These are phyloP conservation scores for Apodemus sylvaticus DNA, from an alignment of 2,113 vertebrate species.

Conservation along the genomic window DNA sequence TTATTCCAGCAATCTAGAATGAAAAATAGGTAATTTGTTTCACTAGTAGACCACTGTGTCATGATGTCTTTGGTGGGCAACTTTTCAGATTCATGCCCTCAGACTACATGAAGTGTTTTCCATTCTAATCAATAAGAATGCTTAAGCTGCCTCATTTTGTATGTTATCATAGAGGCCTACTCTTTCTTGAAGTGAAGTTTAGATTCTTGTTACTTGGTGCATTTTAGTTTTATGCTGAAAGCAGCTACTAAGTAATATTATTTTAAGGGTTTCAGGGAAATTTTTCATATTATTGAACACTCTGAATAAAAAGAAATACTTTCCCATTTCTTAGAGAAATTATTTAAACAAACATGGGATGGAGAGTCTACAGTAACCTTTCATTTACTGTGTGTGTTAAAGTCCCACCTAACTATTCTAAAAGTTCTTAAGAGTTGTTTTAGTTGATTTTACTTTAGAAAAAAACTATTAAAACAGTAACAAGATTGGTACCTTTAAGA, in stretches of 20 bases:
- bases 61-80: not conserved
- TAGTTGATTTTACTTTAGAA: not conserved
- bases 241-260: slow-evolving; percentile 11
- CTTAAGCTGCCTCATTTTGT: not conserved
- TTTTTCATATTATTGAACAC: slow-evolving; percentile 1
- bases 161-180: not conserved
- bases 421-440: slow-evolving; percentile 2
- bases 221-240: slow-evolving; percentile 44
- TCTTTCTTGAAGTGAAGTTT: slow-evolving; percentile 9
- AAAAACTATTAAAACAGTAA: not conserved
- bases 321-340: slow-evolving; percentile 49
- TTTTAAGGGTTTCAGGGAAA: slow-evolving; percentile 8
- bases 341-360: not conserved
- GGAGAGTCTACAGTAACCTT: not conserved
- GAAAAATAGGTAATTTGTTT: slow-evolving; percentile 33
- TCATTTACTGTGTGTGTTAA: not conserved
- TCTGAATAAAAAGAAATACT: slow-evolving; percentile 19
- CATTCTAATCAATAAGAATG: not conserved
- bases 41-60: not conserved
- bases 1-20: slow-evolving; percentile 31
- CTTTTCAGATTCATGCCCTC: slow-evolving; percentile 60
- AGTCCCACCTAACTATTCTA: not conserved
- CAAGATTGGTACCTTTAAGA: not conserved
- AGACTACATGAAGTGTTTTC: not conserved
- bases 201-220: slow-evolving; percentile 20